Conservation (phyloP, 2,888 invertebrate genomes). For the Arrhopalites spinosus region DNA sequence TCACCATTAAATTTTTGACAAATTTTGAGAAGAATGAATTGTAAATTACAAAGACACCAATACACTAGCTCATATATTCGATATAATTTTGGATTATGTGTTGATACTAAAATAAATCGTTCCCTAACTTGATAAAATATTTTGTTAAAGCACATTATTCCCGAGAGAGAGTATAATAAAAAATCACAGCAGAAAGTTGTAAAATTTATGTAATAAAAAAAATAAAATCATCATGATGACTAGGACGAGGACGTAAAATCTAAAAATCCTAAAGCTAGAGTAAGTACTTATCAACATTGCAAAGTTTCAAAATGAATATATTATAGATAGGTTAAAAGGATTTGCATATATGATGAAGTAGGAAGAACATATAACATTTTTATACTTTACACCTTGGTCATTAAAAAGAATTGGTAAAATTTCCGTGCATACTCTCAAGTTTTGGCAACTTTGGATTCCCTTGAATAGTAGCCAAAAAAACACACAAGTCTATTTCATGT, state of each 20-base stretch:
- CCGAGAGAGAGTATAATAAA: background rate
- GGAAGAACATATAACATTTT: background rate
- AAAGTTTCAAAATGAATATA: too few relatives aligned
- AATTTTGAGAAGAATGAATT: background rate
- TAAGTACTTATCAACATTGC: too few relatives aligned
- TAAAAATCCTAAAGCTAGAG: background rate
- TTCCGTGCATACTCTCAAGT: background rate
- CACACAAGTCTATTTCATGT: conserved; percentile 7
- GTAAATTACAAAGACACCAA: conserved; percentile 24
- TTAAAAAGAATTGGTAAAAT: background rate
- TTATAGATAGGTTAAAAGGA: too few relatives aligned
- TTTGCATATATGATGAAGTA: background rate
- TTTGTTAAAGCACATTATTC: background rate
- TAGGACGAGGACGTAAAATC: too few relatives aligned
- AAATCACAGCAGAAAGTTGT: background rate
- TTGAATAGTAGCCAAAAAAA: conserved; percentile 22
- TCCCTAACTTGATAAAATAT: conserved; percentile 14
- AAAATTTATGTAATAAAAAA: too few relatives aligned
- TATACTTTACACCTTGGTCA: background rate
- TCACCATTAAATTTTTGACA: conserved; percentile 26
- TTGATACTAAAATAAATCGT: background rate
- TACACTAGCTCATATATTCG: conserved; percentile 8
- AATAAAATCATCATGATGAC: too few relatives aligned
- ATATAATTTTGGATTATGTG: conserved; percentile 17
- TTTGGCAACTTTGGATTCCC: conserved; percentile 20